Conservation (phyloP, 2,797 vertebrate species). For the Spinus pinus region DNA sequence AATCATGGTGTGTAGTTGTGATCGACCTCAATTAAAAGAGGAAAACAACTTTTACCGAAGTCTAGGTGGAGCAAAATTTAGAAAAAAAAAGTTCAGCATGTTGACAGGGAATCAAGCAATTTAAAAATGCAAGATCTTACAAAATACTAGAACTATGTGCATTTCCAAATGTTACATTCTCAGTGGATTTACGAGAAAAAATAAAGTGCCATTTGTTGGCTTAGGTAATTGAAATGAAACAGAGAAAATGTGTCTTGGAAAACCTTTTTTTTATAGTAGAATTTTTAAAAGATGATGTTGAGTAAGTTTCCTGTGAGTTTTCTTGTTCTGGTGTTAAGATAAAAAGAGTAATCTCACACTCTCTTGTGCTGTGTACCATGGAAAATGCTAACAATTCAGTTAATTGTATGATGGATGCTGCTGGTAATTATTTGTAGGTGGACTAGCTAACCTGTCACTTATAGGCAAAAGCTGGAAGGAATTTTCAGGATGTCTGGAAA, state of each 20-base stretch:
- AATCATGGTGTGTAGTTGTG: neutral
- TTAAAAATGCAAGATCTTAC: neutral
- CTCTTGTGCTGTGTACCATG: fast-evolving
- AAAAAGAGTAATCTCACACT: neutral
- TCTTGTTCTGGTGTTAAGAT: neutral
- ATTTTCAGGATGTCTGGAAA: neutral
- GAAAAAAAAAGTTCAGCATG: neutral
- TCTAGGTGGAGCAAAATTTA: neutral
- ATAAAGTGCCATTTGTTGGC: neutral
- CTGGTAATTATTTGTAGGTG: neutral
- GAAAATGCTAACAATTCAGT: neutral
- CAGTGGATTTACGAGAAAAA: neutral
- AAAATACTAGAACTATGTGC: neutral
- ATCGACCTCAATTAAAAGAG: neutral
- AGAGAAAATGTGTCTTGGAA: neutral
- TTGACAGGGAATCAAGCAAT: neutral
- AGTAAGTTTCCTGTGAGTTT: neutral
- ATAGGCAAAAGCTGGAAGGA: neutral
- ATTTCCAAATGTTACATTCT: neutral
- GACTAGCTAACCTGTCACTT: neutral
- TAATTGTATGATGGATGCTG: neutral
- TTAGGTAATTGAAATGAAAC: neutral
- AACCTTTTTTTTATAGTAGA: neutral
- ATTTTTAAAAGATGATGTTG: neutral
- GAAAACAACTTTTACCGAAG: neutral